Percentiles rank a stretch among this genome's conserved stretches.
Evolutionary conservation across 2,113 vertebrate species (phyloP).

Genomic region (Propithecus coquereli): DNA sequence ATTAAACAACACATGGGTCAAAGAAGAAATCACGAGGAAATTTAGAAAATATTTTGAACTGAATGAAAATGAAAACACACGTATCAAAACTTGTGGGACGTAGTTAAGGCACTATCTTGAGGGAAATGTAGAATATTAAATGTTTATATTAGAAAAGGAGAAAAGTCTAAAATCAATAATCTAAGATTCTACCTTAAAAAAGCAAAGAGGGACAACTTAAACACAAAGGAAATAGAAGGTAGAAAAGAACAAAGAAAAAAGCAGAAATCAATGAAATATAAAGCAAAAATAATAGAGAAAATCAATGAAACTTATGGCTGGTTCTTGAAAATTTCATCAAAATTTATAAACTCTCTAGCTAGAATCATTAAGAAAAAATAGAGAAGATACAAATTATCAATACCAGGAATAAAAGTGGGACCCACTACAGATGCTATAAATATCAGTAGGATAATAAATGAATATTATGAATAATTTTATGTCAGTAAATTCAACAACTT

Average conservation of each 20-base stretch:
- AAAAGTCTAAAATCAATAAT: neutral
- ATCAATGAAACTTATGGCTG: neutral
- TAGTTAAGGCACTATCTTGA: neutral
- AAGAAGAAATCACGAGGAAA: slow-evolving; percentile 25
- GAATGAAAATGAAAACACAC: slow-evolving; percentile 25
- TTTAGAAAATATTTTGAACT: slow-evolving; percentile 23
- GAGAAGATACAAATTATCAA: neutral
- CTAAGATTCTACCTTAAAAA: neutral
- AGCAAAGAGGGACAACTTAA: neutral
- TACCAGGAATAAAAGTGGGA: neutral
- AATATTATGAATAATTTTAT: neutral
- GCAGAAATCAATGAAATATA: neutral
- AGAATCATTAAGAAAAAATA: neutral
- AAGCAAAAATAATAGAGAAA: neutral
- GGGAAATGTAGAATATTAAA: neutral
- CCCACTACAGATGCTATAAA: neutral
- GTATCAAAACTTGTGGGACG: neutral
- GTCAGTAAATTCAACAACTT: neutral
- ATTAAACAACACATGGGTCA: neutral
- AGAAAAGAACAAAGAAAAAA: slow-evolving; percentile 23
- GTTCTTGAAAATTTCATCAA: neutral
- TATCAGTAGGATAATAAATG: neutral
- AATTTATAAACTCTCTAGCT: neutral
- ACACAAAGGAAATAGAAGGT: neutral
- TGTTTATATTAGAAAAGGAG: neutral